phyloP scores from a whole-genome alignment of 2,888 invertebrate genomes.

The Plagiodera versicolora region DNA sequence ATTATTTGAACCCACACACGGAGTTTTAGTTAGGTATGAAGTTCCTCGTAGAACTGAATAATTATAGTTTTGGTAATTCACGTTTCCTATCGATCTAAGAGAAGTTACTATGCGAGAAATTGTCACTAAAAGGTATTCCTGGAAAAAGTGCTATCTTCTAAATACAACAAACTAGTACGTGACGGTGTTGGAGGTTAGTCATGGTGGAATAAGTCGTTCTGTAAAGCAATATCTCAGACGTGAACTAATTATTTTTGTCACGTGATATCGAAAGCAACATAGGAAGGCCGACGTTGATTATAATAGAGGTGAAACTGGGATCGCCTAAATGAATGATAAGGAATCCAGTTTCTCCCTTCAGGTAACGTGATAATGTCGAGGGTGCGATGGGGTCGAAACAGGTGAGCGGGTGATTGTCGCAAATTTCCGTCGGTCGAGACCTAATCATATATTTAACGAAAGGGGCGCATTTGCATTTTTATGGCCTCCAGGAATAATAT shows the following conservation, averaged over 20 bases:
- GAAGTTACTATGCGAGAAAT: too few species aligned
- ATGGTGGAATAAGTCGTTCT: too few species aligned
- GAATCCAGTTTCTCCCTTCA: constrained; percentile 16
- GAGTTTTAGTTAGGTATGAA: too few species aligned
- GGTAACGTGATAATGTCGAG: constrained; percentile 18
- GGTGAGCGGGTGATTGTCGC: constrained; percentile 16
- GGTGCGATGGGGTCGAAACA: constrained; percentile 9
- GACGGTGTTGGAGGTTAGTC: too few species aligned
- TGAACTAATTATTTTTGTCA: constrained; percentile 1
- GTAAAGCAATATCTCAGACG: not conserved
- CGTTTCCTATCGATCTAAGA: too few species aligned
- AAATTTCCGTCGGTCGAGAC: constrained; percentile 11
- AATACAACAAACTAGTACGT: too few species aligned
- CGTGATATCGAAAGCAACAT: constrained; percentile 5
- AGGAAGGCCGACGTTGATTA: constrained; percentile 20
- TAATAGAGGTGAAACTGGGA: constrained; percentile 16
- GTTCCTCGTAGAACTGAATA: too few species aligned
- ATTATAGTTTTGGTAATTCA: too few species aligned
- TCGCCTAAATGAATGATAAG: constrained; percentile 19
- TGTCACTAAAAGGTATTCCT: too few species aligned
- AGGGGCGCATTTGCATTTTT: constrained; percentile 27
- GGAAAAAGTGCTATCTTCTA: too few species aligned
- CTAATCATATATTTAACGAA: constrained; percentile 25
- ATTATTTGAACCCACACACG: too few species aligned
- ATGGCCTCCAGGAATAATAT: constrained; percentile 25